Evolutionary conservation across 2,888 invertebrate genomes (phyloP), one percentile per base, ranked within the genome.

Genomic region (Pyrocoelia pectoralis): DNA sequence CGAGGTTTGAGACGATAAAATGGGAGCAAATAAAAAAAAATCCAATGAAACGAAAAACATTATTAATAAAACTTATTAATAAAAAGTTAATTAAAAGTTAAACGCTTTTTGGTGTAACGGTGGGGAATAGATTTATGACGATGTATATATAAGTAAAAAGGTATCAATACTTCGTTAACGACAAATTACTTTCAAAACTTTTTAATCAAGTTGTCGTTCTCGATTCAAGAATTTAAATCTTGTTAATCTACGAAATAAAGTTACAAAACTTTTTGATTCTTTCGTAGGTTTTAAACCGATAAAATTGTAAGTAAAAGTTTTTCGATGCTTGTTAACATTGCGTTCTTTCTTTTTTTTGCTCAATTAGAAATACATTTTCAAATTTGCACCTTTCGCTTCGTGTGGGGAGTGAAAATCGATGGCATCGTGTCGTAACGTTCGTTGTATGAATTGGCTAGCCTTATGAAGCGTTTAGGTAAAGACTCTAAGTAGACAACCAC

Each of bases 171-270:
- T 73, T 73, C 68, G 74, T 70, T 72, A 65, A 63, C 74, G 78
- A 77, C 78, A 78, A 78, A 78, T 79, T 78, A 78, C 75, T 78
- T n/a, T 78, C 76, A 73, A 74, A 77, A 79, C 76, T 76, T 79
- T 79, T 78, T 78, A 78, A 79, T 78, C 76, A 77, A 78, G 77
- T 78, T 77, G 77, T 75, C 77, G 75, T 73, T 71, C 73, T 71
- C 74, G 75, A 72, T 72, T 65, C 57, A 73, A 65, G 67, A 72
- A 72, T 66, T 61, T 63, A 64, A 66, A 65, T 63, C 67, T 58
- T 57, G 67, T 68, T 67, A 68, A 66, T 67, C 61, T 56, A 43
- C 50, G 38, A 65, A 67, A 69, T 64, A 62, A 66, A 67, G 63
- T 69, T 67, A 66, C 56, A 58, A 67, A 69, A 13, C 24, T 50